Conservation (phyloP, 2,113 vertebrate genomes). For the Benitochromis conjunctus region DNA sequence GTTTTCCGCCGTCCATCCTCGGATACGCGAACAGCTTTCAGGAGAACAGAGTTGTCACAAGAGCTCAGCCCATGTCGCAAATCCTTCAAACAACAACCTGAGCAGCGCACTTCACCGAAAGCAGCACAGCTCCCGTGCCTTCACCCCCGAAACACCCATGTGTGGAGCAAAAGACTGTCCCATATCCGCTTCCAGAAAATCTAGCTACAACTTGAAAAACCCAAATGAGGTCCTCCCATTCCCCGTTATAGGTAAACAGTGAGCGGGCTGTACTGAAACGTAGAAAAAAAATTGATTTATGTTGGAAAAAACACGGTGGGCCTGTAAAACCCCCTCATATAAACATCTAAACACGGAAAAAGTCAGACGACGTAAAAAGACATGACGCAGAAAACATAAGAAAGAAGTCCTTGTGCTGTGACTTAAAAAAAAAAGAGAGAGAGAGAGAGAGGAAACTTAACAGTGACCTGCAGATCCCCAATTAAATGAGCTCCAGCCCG, state of each 20-base stretch:
- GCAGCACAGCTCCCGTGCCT: background rate
- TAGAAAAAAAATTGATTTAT: slow-evolving; percentile 32
- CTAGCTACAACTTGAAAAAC: background rate
- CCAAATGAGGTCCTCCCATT: slow-evolving; percentile 49
- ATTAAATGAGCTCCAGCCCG: slow-evolving; percentile 4
- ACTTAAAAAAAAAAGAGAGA: background rate
- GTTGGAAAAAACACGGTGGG: slow-evolving; percentile 38
- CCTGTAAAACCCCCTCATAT: slow-evolving; percentile 31
- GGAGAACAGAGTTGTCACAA: slow-evolving; percentile 17
- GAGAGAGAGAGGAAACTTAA: background rate
- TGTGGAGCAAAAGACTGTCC: slow-evolving; percentile 6
- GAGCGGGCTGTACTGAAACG: slow-evolving; percentile 15
- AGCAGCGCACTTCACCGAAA: slow-evolving; percentile 21
- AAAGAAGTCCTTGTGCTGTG: slow-evolving; percentile 51
- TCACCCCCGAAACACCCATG: slow-evolving; percentile 19
- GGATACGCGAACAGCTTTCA: slow-evolving; percentile 14
- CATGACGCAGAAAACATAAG: slow-evolving; percentile 31
- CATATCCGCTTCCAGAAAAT: slow-evolving; percentile 38
- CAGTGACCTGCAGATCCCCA: slow-evolving; percentile 7
- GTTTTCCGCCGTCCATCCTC: slow-evolving; percentile 48
- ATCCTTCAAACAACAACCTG: slow-evolving; percentile 18
- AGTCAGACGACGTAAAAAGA: slow-evolving; percentile 30
- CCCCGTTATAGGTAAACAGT: slow-evolving; percentile 46
- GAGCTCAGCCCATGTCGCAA: slow-evolving; percentile 71
- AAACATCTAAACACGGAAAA: slow-evolving; percentile 44